A percentile compares a stretch with the other conserved stretches of the same genome.
phyloP scores from a whole-genome alignment of 2,797 vertebrate species.

The Sciurus vulgaris region DNA sequence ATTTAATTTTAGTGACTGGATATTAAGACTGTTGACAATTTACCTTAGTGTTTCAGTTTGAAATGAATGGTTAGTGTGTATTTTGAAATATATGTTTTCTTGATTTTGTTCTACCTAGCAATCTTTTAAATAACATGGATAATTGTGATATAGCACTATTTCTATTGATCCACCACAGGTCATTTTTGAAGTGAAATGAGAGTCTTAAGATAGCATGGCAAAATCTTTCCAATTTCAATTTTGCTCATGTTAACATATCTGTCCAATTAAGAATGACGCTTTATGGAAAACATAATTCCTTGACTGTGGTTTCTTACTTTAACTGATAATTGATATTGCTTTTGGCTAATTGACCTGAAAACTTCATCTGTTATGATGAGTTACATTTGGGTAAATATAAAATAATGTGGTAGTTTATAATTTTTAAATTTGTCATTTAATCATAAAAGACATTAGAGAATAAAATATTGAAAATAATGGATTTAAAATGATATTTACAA shows the following conservation, averaged over 20 bases:
- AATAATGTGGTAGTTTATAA: neutral
- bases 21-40: neutral
- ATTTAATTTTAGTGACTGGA: neutral
- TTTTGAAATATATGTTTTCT: neutral
- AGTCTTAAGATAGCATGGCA: neutral
- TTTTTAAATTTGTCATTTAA: constrained; percentile 19
- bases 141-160: neutral
- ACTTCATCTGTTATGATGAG: neutral
- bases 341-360: constrained; percentile 32
- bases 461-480: neutral
- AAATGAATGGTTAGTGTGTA: neutral
- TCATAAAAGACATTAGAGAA: neutral
- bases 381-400: neutral
- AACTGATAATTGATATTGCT: neutral
- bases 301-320: neutral
- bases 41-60: neutral
- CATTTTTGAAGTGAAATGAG: neutral
- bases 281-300: constrained; percentile 52
- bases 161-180: neutral
- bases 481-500: neutral
- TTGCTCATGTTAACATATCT: neutral
- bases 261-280: constrained; percentile 29
- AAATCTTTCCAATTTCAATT: constrained; percentile 11
- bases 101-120: neutral
- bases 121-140: neutral